Percentiles rank a stretch among this genome's conserved stretches.
These are phyloP conservation scores for Clarias gariepinus DNA, from an alignment of 2,113 vertebrate genomes.

Conservation along the genomic window DNA sequence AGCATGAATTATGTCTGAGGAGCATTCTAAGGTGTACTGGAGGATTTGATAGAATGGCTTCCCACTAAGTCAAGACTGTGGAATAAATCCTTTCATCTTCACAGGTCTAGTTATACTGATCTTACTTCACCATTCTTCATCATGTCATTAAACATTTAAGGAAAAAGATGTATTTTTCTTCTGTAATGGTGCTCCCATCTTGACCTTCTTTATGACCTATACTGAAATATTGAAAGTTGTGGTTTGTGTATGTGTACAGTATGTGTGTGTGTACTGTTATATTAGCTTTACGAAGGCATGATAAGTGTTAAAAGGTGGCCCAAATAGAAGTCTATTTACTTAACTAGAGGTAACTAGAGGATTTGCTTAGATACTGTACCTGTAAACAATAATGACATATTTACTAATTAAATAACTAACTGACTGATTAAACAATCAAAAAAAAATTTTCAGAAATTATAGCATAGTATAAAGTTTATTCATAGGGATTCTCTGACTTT, in stretches of 20 bases:
- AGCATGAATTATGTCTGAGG: slow-evolving; percentile 61
- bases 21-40: slow-evolving; percentile 45
- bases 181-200: slow-evolving; percentile 39
- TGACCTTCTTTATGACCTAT: slow-evolving; percentile 50
- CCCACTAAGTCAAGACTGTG: slow-evolving; percentile 53
- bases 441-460: neutral
- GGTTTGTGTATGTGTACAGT: neutral
- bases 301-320: neutral
- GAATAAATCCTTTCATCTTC: slow-evolving; percentile 51
- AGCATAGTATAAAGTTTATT: neutral
- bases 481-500: neutral
- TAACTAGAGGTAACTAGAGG: neutral
- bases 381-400: neutral
- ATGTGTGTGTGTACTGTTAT: neutral
- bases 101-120: slow-evolving; percentile 62
- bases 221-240: slow-evolving; percentile 22
- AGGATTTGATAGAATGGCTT: slow-evolving; percentile 54
- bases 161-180: slow-evolving; percentile 42
- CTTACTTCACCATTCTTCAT: slow-evolving; percentile 47
- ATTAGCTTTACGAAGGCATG: neutral
- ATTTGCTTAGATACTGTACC: neutral
- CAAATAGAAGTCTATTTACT: neutral
- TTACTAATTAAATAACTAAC: neutral
- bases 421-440: neutral
- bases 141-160: slow-evolving; percentile 43